Percentiles rank a stretch among this genome's conserved stretches.
phyloP scores from a whole-genome alignment of 1,140 invertebrate species.

The Drosophila ironensis region DNA sequence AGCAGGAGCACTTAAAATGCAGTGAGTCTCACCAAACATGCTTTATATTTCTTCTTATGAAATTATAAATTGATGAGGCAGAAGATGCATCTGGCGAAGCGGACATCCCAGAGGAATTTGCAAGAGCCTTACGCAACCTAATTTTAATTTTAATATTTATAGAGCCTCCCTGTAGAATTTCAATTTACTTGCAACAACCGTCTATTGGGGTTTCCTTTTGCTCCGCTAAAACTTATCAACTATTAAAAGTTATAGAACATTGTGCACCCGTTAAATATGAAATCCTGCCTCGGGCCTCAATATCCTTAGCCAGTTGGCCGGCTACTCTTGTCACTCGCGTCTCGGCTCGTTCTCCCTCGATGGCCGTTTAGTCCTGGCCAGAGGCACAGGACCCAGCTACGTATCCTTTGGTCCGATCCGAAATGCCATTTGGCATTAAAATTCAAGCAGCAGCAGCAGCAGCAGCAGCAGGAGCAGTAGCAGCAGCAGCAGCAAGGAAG shows the following conservation, averaged over 20 bases:
- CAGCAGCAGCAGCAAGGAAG: constrained; percentile 9
- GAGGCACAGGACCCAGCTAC: constrained; percentile 33
- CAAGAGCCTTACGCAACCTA: too few relatives aligned
- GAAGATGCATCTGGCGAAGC: background rate
- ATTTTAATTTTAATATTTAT: too few relatives aligned
- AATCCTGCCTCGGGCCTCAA: constrained; percentile 14
- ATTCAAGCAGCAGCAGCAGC: constrained; percentile 42
- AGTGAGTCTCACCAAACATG: background rate
- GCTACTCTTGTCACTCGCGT: constrained; percentile 29
- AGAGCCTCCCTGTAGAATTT: too few relatives aligned
- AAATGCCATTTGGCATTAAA: constrained; percentile 63
- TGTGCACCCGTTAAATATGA: constrained; percentile 12
- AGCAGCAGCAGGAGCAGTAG: constrained; percentile 7
- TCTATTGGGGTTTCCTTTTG: too few relatives aligned
- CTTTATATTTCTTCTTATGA: background rate
- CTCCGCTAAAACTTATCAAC: background rate
- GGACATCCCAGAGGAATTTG: too few relatives aligned
- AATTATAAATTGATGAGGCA: background rate
- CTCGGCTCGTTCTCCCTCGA: constrained; percentile 26
- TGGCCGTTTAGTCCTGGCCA: constrained; percentile 58
- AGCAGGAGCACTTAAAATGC: constrained; percentile 13
- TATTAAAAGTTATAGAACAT: background rate
- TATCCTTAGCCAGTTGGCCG: constrained; percentile 16
- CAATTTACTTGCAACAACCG: too few relatives aligned
- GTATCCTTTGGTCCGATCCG: constrained; percentile 31